Conservation (phyloP, 2,113 vertebrate species). For the Chaetodon auriga region DNA sequence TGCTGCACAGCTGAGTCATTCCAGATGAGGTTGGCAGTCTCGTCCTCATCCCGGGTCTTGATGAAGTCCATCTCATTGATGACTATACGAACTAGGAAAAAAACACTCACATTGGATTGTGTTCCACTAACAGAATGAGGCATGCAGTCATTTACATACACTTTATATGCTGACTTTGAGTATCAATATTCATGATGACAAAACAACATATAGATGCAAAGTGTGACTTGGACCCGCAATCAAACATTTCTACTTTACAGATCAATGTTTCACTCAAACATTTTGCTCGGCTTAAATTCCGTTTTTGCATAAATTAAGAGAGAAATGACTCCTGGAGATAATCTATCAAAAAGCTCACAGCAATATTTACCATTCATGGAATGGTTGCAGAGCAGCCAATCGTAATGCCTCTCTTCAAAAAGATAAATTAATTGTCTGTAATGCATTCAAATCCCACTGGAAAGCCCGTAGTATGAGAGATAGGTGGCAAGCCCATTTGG, state of each 20-base stretch:
- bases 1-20: slow-evolving; percentile 96
- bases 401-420: slow-evolving; percentile 70
- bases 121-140: slow-evolving; percentile 2
- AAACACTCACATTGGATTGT: slow-evolving; percentile 37
- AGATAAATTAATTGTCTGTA: slow-evolving; percentile 79
- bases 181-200: neutral
- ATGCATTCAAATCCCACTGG: slow-evolving; percentile 79
- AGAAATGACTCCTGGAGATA: slow-evolving; percentile 42
- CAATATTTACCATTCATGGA: slow-evolving; percentile 68
- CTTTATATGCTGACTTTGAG: neutral
- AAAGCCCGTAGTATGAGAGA: slow-evolving; percentile 77
- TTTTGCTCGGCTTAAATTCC: slow-evolving; percentile 41
- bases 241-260: slow-evolving; percentile 38
- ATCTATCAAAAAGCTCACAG: slow-evolving; percentile 72
- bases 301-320: slow-evolving; percentile 54
- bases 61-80: slow-evolving; percentile 93
- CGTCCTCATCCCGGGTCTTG: slow-evolving; percentile 94
- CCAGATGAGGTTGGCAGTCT: slow-evolving; percentile 98
- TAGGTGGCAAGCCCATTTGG: slow-evolving; percentile 79
- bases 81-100: slow-evolving; percentile 89
- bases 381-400: slow-evolving; percentile 69
- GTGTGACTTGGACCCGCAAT: slow-evolving; percentile 24
- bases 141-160: slow-evolving; percentile 15
- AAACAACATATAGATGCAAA: neutral
- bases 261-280: slow-evolving; percentile 53